Conservation (phyloP, 30 jellyfish, hydroid and myxozoan genomes). For the Turritopsis rubra region DNA sequence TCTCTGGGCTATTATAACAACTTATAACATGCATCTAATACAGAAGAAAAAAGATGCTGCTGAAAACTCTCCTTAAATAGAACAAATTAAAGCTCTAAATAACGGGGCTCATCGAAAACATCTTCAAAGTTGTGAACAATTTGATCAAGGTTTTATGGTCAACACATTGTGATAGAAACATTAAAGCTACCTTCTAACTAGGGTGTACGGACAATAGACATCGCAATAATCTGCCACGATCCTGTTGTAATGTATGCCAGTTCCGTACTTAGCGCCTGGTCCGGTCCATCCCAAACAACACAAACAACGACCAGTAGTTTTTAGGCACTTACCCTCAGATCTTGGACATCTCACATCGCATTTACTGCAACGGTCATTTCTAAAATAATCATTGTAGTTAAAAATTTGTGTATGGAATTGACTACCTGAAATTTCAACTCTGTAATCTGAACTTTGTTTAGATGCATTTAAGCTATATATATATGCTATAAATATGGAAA, state of each 20-base stretch:
- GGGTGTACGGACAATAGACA: constrained; percentile 11
- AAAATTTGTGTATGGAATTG: not conserved
- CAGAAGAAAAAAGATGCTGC: not conserved
- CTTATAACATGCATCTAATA: not conserved
- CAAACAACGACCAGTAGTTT: constrained; percentile 26
- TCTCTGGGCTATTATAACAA: not conserved
- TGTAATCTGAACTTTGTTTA: not conserved
- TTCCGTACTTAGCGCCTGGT: constrained; percentile 5
- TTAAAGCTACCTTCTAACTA: not conserved
- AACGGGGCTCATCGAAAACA: too few species aligned
- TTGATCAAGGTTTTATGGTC: too few species aligned
- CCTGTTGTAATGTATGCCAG: not conserved
- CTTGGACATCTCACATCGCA: constrained; percentile 16
- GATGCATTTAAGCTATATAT: not conserved
- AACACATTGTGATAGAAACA: not conserved
- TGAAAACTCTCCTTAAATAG: too few species aligned
- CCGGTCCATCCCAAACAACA: constrained; percentile 41
- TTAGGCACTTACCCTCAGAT: constrained; percentile 17
- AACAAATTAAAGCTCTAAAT: too few species aligned
- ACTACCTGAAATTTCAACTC: not conserved
- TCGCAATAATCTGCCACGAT: constrained; percentile 9
- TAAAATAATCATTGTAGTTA: constrained; percentile 1
- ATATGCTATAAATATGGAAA: too few species aligned
- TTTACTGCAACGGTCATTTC: not conserved
- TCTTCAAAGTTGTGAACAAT: too few species aligned